Evolutionary conservation across 37 sponge, comb jelly and placozoan genomes (phyloP), one percentile per base, ranked within the genome.

Genomic region (Dysidea cf. avara): DNA sequence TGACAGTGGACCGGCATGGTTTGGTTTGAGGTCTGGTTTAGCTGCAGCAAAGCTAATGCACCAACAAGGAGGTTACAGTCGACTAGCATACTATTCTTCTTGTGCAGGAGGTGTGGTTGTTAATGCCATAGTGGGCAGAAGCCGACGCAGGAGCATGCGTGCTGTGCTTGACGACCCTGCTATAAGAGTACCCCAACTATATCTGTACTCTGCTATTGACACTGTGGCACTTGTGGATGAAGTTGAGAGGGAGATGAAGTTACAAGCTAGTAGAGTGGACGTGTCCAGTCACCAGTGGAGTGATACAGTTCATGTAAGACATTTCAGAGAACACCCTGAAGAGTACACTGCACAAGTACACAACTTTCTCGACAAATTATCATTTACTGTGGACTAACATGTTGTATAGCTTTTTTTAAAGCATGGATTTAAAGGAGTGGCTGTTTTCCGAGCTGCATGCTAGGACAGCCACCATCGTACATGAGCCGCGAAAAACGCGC

Each of bases 1-100:
- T 68, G 89, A 88, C 53, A 82, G 89, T 48, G 76, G 84, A n/a
- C 89, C 83, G 18, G 13, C 75, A 2, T 24, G 28, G 7, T 88
- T 83, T 36, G 38, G 74, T 4, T 46, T 39, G 31, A 56, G 72
- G 29, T 0, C 68, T 35, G 89, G 89, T 1, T 35, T 73, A 14
- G 80, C 62, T 31, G 89, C 83, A 16, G 75, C 84, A 20, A 78
- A 53, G n/a, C 63, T 82, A 9, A 21, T 78, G 48, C 57, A 77
- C 21, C 37, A 67, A 20, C 83, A 87, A 51, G 84, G 89, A 7
- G 59, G 36, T 0, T 68, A 28, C 33, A 65, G 40, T 29, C 51
- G 43, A 0, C 48, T 39, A 0, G 34, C 56, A 0, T 78, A 74
- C 64, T 6, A 17, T 20, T 22, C 60, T 48, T 37, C 69, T 2